Evolutionary conservation across 2,888 invertebrate genomes (phyloP), one percentile per base, ranked within the genome.

Genomic region (Drosophila histrio): DNA sequence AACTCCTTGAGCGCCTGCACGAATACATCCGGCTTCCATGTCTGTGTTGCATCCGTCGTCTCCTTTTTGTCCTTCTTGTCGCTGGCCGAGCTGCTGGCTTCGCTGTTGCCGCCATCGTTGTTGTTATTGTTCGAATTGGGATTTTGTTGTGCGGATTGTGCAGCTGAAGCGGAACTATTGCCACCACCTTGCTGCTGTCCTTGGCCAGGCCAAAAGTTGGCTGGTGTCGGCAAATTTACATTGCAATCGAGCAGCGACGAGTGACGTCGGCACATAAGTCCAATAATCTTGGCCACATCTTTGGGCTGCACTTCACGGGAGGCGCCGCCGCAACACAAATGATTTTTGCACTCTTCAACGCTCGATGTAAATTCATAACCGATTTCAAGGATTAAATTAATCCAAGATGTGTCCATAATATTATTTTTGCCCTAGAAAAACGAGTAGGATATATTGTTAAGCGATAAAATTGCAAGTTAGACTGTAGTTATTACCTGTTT

Each of bases 1-100:
- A 97, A 93, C 90, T 98, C 98, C 91, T 97, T 97, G 22, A 98
- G 92, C n/a, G 97, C 95, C 90, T 97, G 96, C 36, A 98, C 96
- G 90, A 99, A 98, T 56, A 97, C 94, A 89, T 99, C 98, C 9
- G 97, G 95, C 91, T 98, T 98, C 99, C 99, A 99, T 57, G 96
- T 94, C 36, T 91, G 90, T 15, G 91, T 90, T 90, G 94, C 90
- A 92, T 93, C 88, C 87, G 94, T 94, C 75, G 94, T 93, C 60
- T 90, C 90, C 73, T 90, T 89, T 59, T 91, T 91, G 53, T 91
- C 90, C 68, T 87, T 90, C 58, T 88, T 90, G 17, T 81, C 79
- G 59, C 68, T 66, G 59, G 78, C 36, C 2, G 71, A 49, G 28
- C 72, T 77, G 21, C 68, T 67, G 15, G 82, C 44, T 7, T 79